phyloP scores from a whole-genome alignment of 2,113 vertebrate genomes.

The Hypanus sabinus region DNA sequence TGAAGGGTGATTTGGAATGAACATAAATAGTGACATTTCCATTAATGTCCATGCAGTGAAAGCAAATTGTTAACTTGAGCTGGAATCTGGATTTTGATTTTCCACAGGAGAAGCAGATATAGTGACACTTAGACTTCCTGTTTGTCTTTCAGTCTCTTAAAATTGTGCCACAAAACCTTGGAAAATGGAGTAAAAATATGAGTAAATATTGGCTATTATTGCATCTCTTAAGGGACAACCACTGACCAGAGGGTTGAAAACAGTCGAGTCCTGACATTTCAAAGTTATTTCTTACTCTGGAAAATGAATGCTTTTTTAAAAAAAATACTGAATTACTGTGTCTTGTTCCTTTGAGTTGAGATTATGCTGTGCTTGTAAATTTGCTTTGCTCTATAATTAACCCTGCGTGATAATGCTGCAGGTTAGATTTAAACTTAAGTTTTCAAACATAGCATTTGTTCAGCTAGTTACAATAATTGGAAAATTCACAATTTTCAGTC shows the following conservation, averaged over 20 bases:
- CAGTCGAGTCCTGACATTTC: neutral
- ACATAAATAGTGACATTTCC: too few relatives aligned
- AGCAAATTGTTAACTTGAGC: neutral
- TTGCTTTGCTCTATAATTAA: neutral
- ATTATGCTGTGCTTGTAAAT: neutral
- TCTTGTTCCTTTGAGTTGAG: neutral
- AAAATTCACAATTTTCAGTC: neutral
- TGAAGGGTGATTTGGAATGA: too few relatives aligned
- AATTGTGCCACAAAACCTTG: neutral
- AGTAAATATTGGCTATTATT: neutral
- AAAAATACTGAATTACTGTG: neutral
- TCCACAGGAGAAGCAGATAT: too few relatives aligned
- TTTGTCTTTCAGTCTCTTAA: neutral
- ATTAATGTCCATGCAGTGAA: too few relatives aligned
- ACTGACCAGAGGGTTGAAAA: conserved; percentile 24
- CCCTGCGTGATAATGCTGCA: neutral
- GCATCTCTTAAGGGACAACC: neutral
- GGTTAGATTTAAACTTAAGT: neutral
- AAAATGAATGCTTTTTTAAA: neutral
- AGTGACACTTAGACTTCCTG: neutral
- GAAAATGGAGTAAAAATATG: neutral
- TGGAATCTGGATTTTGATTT: neutral
- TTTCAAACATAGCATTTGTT: conserved; percentile 1
- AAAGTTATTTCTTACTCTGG: neutral
- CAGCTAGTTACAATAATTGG: neutral